Percentiles rank a stretch among this genome's conserved stretches.
These are phyloP conservation scores for Cebus imitator DNA, from an alignment of 2,113 vertebrate genomes.

Conservation along the genomic window DNA sequence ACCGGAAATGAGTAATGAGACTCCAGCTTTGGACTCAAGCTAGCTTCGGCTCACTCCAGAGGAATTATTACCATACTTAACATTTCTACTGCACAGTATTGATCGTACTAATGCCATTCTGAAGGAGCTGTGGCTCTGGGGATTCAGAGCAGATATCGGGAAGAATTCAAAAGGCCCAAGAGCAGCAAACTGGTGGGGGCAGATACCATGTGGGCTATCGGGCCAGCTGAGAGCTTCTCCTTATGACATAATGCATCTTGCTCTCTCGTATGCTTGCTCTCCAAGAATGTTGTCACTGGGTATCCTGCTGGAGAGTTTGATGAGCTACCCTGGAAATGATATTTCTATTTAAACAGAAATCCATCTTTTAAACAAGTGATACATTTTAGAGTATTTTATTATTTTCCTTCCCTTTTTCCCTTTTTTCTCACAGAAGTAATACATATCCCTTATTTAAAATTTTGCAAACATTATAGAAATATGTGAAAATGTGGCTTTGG, in stretches of 20 bases:
- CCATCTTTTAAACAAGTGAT: not conserved
- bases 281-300: not conserved
- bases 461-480: not conserved
- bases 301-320: not conserved
- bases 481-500: not conserved
- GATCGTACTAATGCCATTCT: not conserved
- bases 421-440: not conserved
- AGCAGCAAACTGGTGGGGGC: not conserved
- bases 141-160: not conserved
- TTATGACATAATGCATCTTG: not conserved
- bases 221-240: not conserved
- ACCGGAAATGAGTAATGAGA: not conserved
- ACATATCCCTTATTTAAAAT: not conserved
- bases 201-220: accelerated
- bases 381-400: not conserved
- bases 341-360: slow-evolving; percentile 16
- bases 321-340: slow-evolving; percentile 27
- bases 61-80: not conserved
- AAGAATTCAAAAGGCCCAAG: not conserved
- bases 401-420: not conserved
- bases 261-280: not conserved
- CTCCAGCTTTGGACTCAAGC: not conserved
- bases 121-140: not conserved
- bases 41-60: not conserved
- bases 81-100: not conserved